Evolutionary conservation across 2,797 vertebrate species (phyloP).

Genomic region (Chelidonichthys spinosus): DNA sequence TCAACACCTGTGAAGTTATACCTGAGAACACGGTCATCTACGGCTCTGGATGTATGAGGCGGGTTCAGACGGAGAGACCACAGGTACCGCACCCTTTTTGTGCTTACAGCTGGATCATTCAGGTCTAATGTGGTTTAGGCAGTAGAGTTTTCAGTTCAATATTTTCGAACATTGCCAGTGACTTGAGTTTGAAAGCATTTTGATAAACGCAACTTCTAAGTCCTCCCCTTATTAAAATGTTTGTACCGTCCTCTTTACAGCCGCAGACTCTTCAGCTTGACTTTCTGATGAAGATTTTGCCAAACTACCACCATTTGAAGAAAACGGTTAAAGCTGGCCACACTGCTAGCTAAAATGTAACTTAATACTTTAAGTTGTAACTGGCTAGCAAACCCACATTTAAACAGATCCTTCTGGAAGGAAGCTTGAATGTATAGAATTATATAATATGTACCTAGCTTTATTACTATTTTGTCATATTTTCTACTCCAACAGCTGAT

Average conservation of each 20-base stretch:
- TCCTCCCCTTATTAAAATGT: neutral
- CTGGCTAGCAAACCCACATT: slow-evolving; percentile 21
- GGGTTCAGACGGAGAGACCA: slow-evolving; percentile 95
- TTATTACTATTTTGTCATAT: slow-evolving; percentile 37
- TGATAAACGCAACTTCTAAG: neutral
- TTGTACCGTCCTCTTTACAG: slow-evolving; percentile 75
- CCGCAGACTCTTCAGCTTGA: slow-evolving; percentile 97
- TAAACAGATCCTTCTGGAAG: slow-evolving; percentile 21
- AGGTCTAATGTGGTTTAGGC: neutral
- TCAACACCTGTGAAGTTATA: slow-evolving; percentile 96
- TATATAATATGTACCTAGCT: slow-evolving; percentile 29
- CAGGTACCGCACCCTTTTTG: slow-evolving; percentile 84
- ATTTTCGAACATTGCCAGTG: neutral
- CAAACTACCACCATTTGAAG: slow-evolving; percentile 98
- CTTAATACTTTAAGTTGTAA: slow-evolving; percentile 10
- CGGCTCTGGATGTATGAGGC: slow-evolving; percentile 92
- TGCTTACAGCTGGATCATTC: neutral
- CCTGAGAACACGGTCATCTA: slow-evolving; percentile 98
- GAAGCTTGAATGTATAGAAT: slow-evolving; percentile 65
- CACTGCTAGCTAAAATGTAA: slow-evolving; percentile 52
- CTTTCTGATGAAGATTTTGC: slow-evolving; percentile 99
- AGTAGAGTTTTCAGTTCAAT: too few species aligned
- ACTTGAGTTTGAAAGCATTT: neutral
- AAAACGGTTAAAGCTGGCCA: slow-evolving; percentile 89
- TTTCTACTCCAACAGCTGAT: slow-evolving; percentile 53